Evolutionary conservation across 2,888 invertebrate genomes (phyloP).

Genomic region (Oeneis ivallda): DNA sequence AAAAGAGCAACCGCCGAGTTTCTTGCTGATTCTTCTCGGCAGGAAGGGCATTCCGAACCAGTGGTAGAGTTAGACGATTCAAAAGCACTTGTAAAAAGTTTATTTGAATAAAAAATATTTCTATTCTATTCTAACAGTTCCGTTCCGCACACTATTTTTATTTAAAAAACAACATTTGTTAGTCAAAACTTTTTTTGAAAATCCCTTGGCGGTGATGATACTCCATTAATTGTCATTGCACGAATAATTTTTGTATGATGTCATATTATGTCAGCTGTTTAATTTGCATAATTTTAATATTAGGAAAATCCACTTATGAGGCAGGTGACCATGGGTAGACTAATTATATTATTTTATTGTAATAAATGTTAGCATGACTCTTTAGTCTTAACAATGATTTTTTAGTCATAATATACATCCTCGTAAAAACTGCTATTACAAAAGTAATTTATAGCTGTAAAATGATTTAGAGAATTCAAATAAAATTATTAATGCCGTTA

Average conservation of each 20-base stretch:
- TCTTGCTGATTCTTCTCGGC: too few relatives aligned
- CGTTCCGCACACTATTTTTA: not conserved
- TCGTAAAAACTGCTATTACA: not conserved
- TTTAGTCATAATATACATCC: not conserved
- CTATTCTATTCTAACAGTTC: too few relatives aligned
- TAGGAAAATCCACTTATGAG: constrained; percentile 24
- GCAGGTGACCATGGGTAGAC: constrained; percentile 23
- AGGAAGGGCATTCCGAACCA: too few relatives aligned
- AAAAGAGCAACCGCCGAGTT: too few relatives aligned
- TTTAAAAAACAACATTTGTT: not conserved
- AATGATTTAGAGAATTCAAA: not conserved
- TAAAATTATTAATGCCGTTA: not conserved
- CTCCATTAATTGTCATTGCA: not conserved
- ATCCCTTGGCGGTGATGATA: not conserved
- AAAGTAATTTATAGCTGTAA: not conserved
- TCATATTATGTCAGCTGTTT: constrained; percentile 30
- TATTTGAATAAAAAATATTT: too few relatives aligned
- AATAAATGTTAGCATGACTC: not conserved
- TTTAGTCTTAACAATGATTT: not conserved
- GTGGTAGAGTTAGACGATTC: too few relatives aligned
- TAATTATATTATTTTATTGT: not conserved
- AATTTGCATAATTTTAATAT: constrained; percentile 34
- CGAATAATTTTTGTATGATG: constrained; percentile 4
- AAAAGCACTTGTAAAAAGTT: too few relatives aligned
- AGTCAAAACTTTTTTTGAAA: not conserved